Conservation (phyloP, 2,888 invertebrate species). For the Drosophila percnosoma region DNA sequence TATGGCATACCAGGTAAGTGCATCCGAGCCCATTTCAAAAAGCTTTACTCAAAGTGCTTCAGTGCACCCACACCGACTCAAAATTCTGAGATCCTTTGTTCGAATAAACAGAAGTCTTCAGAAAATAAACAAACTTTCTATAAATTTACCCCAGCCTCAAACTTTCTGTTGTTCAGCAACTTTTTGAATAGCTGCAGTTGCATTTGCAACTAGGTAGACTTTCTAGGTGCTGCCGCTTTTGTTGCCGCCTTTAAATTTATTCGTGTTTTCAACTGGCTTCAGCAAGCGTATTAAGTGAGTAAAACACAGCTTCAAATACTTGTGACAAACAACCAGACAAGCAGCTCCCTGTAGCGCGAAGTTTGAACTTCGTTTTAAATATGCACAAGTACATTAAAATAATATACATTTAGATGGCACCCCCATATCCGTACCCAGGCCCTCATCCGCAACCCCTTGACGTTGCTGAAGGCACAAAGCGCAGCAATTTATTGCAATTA, state of each 20-base stretch:
- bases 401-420: constrained; percentile 39
- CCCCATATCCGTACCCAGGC: neutral
- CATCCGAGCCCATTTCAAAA: neutral
- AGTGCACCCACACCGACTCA: constrained; percentile 2
- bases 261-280: constrained; percentile 64
- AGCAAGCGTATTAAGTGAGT: constrained; percentile 51
- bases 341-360: constrained; percentile 13
- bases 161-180: constrained; percentile 57
- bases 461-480: constrained; percentile 15
- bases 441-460: neutral
- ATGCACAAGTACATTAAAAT: constrained; percentile 62
- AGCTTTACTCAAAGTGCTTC: constrained; percentile 10
- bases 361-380: constrained; percentile 64
- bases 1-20: constrained; percentile 88
- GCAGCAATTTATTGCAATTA: constrained; percentile 75
- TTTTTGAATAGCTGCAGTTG: constrained; percentile 53
- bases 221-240: constrained; percentile 24
- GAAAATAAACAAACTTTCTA: constrained; percentile 42
- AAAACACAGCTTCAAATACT: constrained; percentile 35
- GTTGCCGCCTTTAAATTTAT: constrained; percentile 60
- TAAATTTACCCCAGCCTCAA: constrained; percentile 43
- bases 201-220: constrained; percentile 7
- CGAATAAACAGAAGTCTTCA: constrained; percentile 36
- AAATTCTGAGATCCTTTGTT: constrained; percentile 28
- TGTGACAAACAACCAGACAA: constrained; percentile 21